These are phyloP conservation scores for Dryobota labecula DNA, from an alignment of 2,888 invertebrate species.

Conservation along the genomic window DNA sequence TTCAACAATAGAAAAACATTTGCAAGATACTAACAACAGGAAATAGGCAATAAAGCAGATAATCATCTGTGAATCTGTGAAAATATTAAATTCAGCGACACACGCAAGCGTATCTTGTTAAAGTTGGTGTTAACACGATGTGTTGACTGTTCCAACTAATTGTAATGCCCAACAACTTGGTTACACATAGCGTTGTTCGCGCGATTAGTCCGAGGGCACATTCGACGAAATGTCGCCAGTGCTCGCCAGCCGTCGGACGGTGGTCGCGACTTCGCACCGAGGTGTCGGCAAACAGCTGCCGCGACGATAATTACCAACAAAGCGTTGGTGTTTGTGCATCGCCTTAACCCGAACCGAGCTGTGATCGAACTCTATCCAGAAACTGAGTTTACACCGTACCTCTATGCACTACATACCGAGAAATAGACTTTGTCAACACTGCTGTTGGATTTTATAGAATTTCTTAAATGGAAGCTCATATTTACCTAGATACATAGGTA, in stretches of 20 bases:
- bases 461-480: constrained; percentile 21
- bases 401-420: constrained; percentile 67
- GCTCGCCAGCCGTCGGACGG: constrained; percentile 78
- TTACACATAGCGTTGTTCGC: constrained; percentile 70
- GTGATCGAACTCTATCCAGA: constrained; percentile 72
- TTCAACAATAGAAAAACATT: constrained; percentile 48
- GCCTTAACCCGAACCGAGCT: constrained; percentile 79
- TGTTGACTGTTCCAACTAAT: constrained; percentile 77
- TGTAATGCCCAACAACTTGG: constrained; percentile 72
- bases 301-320: constrained; percentile 88
- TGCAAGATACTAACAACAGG: constrained; percentile 42
- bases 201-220: constrained; percentile 72
- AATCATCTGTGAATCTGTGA: constrained; percentile 61
- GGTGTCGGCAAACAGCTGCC: constrained; percentile 87
- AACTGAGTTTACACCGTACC: constrained; percentile 70
- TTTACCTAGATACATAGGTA: background rate
- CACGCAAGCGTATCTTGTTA: constrained; percentile 55
- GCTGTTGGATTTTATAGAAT: constrained; percentile 38
- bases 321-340: constrained; percentile 81
- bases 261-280: constrained; percentile 90
- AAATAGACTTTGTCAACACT: constrained; percentile 63
- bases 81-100: constrained; percentile 49
- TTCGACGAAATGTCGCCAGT: constrained; percentile 85
- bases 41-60: constrained; percentile 56
- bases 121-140: constrained; percentile 74